A percentile compares a stretch with the other conserved stretches of the same genome.
Conservation (phyloP, 2,797 vertebrate species). For the Pseudochirops cupreus region DNA sequence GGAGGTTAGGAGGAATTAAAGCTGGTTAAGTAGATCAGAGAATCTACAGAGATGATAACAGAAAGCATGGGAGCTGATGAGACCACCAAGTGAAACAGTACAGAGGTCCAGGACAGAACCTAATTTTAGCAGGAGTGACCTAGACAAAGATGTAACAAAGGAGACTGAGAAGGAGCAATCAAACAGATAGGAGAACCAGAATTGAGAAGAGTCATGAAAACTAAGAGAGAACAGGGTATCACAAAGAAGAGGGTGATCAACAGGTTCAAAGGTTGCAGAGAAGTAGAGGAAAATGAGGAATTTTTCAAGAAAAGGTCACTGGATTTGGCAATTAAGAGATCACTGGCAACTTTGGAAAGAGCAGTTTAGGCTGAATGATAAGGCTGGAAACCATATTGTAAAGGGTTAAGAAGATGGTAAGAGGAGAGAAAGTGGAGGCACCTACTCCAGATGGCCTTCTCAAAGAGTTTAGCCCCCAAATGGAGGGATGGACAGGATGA, state of each 20-base stretch:
- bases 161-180: not conserved
- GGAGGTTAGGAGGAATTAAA: not conserved
- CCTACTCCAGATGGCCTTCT: constrained; percentile 10
- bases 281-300: not conserved
- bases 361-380: constrained; percentile 42
- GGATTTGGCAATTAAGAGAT: constrained; percentile 12
- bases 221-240: not conserved
- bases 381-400: not conserved
- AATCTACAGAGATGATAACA: constrained; percentile 38
- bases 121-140: not conserved
- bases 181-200: constrained; percentile 27
- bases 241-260: not conserved
- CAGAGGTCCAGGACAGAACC: not conserved
- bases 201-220: not conserved
- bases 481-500: not conserved
- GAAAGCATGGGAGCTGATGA: not conserved
- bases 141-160: not conserved
- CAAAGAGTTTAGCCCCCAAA: constrained; percentile 7
- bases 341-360: constrained; percentile 5
- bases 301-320: constrained; percentile 30
- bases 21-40: not conserved
- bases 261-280: not conserved
- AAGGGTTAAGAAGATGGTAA: not conserved
- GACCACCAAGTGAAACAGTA: constrained; percentile 17
- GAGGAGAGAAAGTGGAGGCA: constrained; percentile 41